phyloP scores from a whole-genome alignment of 2,888 invertebrate species.

The Sympetrum striolatum region DNA sequence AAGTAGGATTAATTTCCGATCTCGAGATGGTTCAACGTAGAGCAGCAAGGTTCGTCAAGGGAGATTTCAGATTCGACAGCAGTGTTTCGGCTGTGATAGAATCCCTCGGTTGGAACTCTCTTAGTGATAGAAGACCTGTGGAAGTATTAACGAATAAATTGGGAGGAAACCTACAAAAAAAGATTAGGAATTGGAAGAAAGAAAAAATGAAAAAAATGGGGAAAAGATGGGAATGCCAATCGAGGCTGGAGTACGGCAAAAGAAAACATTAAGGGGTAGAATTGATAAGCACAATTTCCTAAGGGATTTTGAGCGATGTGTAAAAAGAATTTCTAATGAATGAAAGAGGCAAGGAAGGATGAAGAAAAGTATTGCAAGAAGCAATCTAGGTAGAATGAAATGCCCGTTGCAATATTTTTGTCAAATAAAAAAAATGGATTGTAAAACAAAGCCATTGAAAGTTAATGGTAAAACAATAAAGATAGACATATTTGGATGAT shows the following conservation, averaged over 20 bases:
- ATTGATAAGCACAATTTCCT: not conserved
- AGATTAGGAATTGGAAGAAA: too few relatives aligned
- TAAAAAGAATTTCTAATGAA: not conserved
- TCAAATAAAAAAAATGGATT: too few relatives aligned
- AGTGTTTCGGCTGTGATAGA: too few relatives aligned
- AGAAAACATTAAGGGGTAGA: not conserved
- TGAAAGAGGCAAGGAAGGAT: not conserved
- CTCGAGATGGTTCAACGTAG: too few relatives aligned
- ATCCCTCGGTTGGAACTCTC: not conserved
- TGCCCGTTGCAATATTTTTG: not conserved
- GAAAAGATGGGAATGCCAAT: not conserved
- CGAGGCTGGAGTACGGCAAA: not conserved
- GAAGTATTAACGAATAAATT: not conserved
- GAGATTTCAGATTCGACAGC: too few relatives aligned
- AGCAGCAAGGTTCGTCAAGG: too few relatives aligned
- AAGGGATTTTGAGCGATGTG: not conserved
- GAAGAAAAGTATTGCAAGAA: not conserved
- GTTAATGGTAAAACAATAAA: too few relatives aligned
- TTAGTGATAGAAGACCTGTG: not conserved
- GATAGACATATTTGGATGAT: too few relatives aligned
- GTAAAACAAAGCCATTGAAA: too few relatives aligned
- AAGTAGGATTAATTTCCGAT: too few relatives aligned
- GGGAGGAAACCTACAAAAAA: not conserved
- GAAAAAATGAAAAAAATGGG: not conserved
- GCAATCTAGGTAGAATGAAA: not conserved